Evolutionary conservation across 2,888 invertebrate species (phyloP).

Genomic region (Mallateleia sp.): DNA sequence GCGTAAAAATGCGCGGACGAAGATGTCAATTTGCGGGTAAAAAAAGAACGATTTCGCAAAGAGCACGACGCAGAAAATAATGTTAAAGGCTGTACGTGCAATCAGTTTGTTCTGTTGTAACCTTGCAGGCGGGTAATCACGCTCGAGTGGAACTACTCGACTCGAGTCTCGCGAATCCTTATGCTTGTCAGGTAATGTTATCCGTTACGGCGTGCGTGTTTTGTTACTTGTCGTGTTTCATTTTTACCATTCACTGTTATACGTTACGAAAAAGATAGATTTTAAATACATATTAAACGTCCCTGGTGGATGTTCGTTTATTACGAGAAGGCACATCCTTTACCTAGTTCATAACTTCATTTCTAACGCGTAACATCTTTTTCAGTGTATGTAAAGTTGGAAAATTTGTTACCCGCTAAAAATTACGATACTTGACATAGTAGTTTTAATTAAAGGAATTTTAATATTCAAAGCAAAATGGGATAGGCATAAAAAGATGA

Average conservation of each 20-base stretch:
- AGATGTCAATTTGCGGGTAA: slow-evolving; percentile 59
- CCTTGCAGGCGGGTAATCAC: slow-evolving; percentile 79
- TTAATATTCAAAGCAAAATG: not conserved
- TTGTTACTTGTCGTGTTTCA: slow-evolving; percentile 81
- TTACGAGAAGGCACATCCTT: slow-evolving; percentile 1
- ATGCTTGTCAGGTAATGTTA: slow-evolving; percentile 83
- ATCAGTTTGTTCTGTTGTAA: slow-evolving; percentile 78
- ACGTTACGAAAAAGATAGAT: slow-evolving; percentile 57
- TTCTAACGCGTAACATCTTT: not conserved
- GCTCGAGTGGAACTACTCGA: slow-evolving; percentile 81
- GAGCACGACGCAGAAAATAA: slow-evolving; percentile 63
- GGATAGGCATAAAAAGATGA: too few species aligned
- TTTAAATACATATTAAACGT: slow-evolving; percentile 73
- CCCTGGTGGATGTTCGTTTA: slow-evolving; percentile 59
- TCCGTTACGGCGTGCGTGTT: slow-evolving; percentile 78
- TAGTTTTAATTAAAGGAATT: not conserved
- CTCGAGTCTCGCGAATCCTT: slow-evolving; percentile 81
- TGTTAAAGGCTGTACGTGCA: slow-evolving; percentile 70
- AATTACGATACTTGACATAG: not conserved
- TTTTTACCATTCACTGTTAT: slow-evolving; percentile 78
- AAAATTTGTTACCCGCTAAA: not conserved
- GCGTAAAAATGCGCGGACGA: slow-evolving; percentile 18
- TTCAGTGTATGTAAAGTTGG: not conserved
- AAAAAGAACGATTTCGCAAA: slow-evolving; percentile 57
- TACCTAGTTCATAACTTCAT: not conserved